Percentiles rank a stretch among this genome's conserved stretches.
Conservation (phyloP, 2,888 invertebrate species). For the Flexamia atlantica region DNA sequence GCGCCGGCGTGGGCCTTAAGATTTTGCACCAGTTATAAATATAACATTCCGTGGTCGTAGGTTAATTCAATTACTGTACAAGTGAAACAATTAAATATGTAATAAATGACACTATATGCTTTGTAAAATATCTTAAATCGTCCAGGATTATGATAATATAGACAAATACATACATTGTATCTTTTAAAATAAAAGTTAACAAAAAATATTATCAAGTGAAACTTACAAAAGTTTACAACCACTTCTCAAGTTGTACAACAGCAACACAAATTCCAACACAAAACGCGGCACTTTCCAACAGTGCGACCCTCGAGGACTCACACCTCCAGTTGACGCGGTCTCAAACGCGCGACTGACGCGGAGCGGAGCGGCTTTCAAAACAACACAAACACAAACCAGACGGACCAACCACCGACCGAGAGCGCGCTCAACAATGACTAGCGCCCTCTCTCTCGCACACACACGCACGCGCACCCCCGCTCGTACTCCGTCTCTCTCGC, state of each 20-base stretch:
- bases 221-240: neutral
- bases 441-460: neutral
- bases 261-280: neutral
- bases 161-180: too few relatives aligned
- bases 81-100: too few relatives aligned
- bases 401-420: neutral
- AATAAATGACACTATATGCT: too few relatives aligned
- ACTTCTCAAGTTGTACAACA: neutral
- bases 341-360: neutral
- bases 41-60: too few relatives aligned
- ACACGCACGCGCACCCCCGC: neutral
- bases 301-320: neutral
- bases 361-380: neutral
- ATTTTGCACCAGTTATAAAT: too few relatives aligned
- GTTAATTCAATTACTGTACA: too few relatives aligned
- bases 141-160: too few relatives aligned
- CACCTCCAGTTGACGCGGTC: neutral
- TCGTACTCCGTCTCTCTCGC: too few relatives aligned
- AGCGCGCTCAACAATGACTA: slow-evolving; percentile 13
- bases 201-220: too few relatives aligned
- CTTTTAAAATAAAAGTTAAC: too few relatives aligned
- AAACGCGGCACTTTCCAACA: neutral
- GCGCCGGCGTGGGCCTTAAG: too few relatives aligned
- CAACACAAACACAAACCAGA: slow-evolving; percentile 13
- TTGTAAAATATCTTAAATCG: too few relatives aligned